phyloP scores from a whole-genome alignment of 1,140 invertebrate genomes.

The Zaprionus africanus region DNA sequence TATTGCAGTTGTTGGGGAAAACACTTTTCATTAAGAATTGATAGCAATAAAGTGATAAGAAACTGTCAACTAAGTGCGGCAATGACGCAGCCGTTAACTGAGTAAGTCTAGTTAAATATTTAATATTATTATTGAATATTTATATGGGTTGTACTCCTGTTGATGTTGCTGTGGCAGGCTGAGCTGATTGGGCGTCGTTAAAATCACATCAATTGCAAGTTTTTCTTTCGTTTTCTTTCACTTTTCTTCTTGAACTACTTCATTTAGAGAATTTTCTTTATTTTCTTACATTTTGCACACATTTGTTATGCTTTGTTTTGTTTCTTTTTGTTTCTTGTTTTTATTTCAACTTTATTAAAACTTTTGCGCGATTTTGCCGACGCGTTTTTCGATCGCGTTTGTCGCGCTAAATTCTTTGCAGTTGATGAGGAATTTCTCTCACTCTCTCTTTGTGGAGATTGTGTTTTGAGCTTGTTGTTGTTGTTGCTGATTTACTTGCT shows the following conservation, averaged over 20 bases:
- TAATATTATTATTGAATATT: conserved; percentile 13
- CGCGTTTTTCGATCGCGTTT: conserved; percentile 50
- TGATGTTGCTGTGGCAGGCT: no score
- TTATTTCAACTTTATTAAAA: conserved; percentile 19
- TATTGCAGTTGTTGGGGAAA: conserved; percentile 48
- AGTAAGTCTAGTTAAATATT: conserved; percentile 33
- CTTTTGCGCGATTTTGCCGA: conserved; percentile 62
- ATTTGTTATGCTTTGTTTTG: conserved; percentile 48
- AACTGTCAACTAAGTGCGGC: conserved; percentile 61
- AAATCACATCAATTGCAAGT: conserved; percentile 51
- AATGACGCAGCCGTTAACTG: conserved; percentile 17
- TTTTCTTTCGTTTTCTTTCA: conserved; percentile 1
- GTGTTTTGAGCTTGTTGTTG: conserved; percentile 14
- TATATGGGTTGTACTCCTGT: no score
- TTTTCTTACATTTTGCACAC: conserved; percentile 48
- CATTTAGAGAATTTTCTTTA: conserved; percentile 3
- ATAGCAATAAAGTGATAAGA: conserved; percentile 80
- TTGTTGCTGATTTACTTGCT: conserved; percentile 27
- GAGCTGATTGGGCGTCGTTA: conserved; percentile 24
- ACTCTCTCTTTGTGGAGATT: conserved; percentile 12
- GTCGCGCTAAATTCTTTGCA: conserved; percentile 39
- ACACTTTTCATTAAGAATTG: conserved; percentile 79
- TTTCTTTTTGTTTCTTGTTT: conserved; percentile 45
- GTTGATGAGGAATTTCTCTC: conserved; percentile 45
- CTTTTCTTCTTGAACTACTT: conserved; percentile 23